Percentiles rank a stretch among this genome's conserved stretches.
Evolutionary conservation across 2,113 vertebrate species (phyloP).

Genomic region (Grantiella picta): DNA sequence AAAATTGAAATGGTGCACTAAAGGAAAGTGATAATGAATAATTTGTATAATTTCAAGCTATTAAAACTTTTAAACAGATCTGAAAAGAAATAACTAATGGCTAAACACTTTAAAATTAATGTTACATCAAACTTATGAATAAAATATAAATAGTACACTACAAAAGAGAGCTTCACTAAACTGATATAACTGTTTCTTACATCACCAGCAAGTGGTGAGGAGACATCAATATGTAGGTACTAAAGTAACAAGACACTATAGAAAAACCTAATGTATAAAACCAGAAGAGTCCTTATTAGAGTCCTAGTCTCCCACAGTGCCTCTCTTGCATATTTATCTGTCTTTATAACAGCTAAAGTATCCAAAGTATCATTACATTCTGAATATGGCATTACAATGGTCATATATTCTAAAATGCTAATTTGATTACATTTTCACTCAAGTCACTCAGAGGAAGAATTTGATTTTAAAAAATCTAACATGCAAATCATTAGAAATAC

Average conservation of each 20-base stretch:
- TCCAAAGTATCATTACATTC: neutral
- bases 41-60: neutral
- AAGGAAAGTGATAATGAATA: neutral
- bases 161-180: neutral
- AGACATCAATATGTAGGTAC: neutral
- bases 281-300: neutral
- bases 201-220: neutral
- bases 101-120: neutral
- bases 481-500: neutral
- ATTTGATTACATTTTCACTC: constrained; percentile 28
- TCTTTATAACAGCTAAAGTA: neutral
- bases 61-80: neutral
- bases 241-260: neutral
- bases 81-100: neutral
- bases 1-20: neutral
- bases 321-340: neutral
- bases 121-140: neutral
- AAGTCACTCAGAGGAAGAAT: neutral
- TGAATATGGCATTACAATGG: neutral
- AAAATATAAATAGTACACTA: neutral
- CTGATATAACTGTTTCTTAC: neutral
- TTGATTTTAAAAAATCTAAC: neutral
- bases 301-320: neutral
- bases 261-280: neutral
- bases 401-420: neutral